Base-by-base conservation (phyloP, 2,888 invertebrate genomes). In the Imbricaverruca yamaguchii region DNA sequence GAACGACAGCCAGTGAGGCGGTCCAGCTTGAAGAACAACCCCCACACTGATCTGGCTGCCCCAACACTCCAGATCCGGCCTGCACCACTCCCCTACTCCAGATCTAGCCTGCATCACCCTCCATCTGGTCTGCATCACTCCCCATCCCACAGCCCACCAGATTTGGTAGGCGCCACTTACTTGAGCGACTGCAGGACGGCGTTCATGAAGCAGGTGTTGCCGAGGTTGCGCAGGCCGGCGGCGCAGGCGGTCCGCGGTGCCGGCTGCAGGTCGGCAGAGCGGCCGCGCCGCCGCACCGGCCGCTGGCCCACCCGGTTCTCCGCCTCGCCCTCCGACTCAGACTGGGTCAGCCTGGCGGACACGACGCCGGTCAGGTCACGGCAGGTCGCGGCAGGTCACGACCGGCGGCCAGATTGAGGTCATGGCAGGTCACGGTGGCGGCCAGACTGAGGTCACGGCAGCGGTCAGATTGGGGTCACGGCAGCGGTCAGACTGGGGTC, bases 191-290 rank as follows among this genome's bases (percentile, higher is more conserved):
- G 94, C 82, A 94, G 88, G 82, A 94, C 94, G 39, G 93, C 93
- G 88, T 94, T 94, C 94, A 94, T 94, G 86, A 94, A 94, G 87
- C 94, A 94, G 80, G 94, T 94, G 87, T 94, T 94, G 84, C 94
- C 94, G 86, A 94, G 89, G 89, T 94, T 94, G 86, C 93, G 90
- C 86, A 94, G 89, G 65, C 94, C 93, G 85, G 92, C 91, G 18
- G 74, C 53, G 53, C 74, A 74, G 74, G 53, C 25, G 53, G 74
- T 53, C 74, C 25, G 25, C 53, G 13, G 53, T 0, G 74, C 6
- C 7, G 6, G 8, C 74, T 74, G 74, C 15, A 18, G 53, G 74
- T 74, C 74, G 74, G 74, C 39, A 8, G 74, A 74, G 39, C 74
- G 74, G 74, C 74, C 74, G 18, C 74, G 74, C 8, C 74, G 74